These are phyloP conservation scores for Ctenodactylus gundi DNA, from an alignment of 2,113 vertebrate genomes.

Conservation along the genomic window DNA sequence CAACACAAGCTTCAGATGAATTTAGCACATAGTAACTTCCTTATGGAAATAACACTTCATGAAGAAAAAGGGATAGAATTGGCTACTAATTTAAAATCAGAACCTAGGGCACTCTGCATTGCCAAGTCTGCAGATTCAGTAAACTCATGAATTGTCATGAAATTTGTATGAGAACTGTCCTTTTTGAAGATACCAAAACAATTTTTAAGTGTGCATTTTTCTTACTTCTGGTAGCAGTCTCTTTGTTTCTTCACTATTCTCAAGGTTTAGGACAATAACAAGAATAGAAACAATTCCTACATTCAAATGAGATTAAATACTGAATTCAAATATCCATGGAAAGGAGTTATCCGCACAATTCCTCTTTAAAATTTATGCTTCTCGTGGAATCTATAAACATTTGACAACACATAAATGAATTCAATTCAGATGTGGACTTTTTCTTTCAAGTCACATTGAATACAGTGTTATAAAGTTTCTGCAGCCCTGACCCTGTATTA, in stretches of 20 bases:
- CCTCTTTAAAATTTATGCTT: conserved; percentile 53
- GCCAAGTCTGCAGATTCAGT: background rate
- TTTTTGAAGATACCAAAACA: conserved; percentile 15
- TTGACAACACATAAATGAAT: conserved; percentile 58
- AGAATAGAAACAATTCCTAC: background rate
- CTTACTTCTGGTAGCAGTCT: conserved; percentile 1
- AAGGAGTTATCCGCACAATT: conserved; percentile 6
- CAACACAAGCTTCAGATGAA: background rate
- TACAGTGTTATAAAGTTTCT: conserved; percentile 27
- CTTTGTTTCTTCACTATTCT: background rate
- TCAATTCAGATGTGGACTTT: background rate
- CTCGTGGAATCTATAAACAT: background rate
- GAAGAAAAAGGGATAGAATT: background rate
- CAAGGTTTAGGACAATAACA: background rate
- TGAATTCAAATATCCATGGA: background rate
- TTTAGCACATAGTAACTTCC: background rate
- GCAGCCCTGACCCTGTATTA: conserved; percentile 47
- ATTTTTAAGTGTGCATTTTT: background rate
- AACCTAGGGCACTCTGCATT: background rate
- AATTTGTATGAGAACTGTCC: background rate
- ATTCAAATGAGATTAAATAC: conserved; percentile 36
- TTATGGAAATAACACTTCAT: background rate
- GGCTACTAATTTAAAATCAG: background rate
- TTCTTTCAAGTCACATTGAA: conserved; percentile 49
- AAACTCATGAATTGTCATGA: background rate